Evolutionary conservation across 1,140 invertebrate genomes (phyloP), one percentile per base, ranked within the genome.

Genomic region (Zaprionus capensis): DNA sequence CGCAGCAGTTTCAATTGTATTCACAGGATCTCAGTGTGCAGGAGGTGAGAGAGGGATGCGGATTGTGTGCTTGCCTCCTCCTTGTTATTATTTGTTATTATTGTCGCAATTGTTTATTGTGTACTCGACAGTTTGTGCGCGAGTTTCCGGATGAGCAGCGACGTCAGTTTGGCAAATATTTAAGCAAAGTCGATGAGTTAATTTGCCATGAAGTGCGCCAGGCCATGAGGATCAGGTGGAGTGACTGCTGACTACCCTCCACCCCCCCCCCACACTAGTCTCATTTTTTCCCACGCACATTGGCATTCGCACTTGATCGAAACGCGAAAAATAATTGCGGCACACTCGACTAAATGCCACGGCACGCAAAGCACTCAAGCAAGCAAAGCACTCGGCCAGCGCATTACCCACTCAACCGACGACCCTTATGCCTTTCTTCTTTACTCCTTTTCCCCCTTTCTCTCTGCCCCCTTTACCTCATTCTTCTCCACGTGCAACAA

Each of bases 161-260:
- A 4, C 78, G 71, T 17, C 78, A 92, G 65, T 92, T 76, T 14
- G 61, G 76, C 51, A 86, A 90, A 31, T 92, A 92, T 61, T 76
- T 92, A 68, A 74, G 71, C 61, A 86, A 74, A 17, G 85, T 92
- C 44, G 91, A 92, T 71, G 78, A 79, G 11, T 46, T 92, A 51
- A 92, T 92, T 67, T 74, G 51, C 62, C 66, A 53, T 6, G 91
- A 92, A 82, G 78, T 92, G 55, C 87, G 84, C 1, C 62, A 83
- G 65, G 82, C 91, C 12, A 91, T 86, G 78, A 83, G 78, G 87
- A 90, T 82, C 79, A 92, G 91, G 91, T 92, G 31, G 31, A 34
- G 31, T 34, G 31, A 34, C 31, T 11, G 31, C 31, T 34, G 31
- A 34, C 31, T 34, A 9, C 31, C 31, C 31, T 11, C 2, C 31